Base-by-base conservation (phyloP, 2,797 vertebrate genomes). In the Trichosurus vulpecula region DNA sequence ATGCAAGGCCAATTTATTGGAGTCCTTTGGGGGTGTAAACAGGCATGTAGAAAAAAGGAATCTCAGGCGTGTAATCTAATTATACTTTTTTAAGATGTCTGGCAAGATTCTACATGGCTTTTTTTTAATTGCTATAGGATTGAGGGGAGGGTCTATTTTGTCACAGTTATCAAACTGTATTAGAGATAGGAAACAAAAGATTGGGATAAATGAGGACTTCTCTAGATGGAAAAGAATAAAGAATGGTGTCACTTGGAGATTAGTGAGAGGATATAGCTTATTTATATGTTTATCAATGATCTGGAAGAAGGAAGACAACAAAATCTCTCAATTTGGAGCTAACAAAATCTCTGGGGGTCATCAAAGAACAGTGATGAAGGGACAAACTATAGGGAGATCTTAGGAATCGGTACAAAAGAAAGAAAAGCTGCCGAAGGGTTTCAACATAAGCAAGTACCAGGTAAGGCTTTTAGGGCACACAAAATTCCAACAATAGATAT, bases 101-200 rank as follows among this genome's bases (percentile, higher is more conserved):
- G 74, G 74, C 74, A 87, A 87, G 74, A 47, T 27, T 87, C 74
- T 25, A 87, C 74, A 9, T 94, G 41, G 95, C 56, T 94, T 94
- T 92, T 90, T 89, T 94, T 90, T 22, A 52, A 96, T 41, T 95
- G 6, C 53, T 93, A 94, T 56, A 94, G 96, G 94, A 95, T n/a
- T 54, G 92, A 57, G 89, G 31, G 12, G 52, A 12, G 13, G 51
- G 13, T 14, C 27, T 95, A 13, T 95, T 95, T 97, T 93, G 66
- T 41, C 55, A 19, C 90, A 27, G 58, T 31, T 35, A 41, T 1
- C 90, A 31, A 94, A 95, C 1, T 90, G n/a, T 87, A 66, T 91
- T 29, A 92, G 58, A 96, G 93, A 91, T 27, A 25, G 58, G 95
- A 97, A 96, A 87, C 93, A 91, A 66, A 9, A 91, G 27, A 61